These are phyloP conservation scores for Bombyx mandarina DNA, from an alignment of 1,140 invertebrate species.

Conservation along the genomic window DNA sequence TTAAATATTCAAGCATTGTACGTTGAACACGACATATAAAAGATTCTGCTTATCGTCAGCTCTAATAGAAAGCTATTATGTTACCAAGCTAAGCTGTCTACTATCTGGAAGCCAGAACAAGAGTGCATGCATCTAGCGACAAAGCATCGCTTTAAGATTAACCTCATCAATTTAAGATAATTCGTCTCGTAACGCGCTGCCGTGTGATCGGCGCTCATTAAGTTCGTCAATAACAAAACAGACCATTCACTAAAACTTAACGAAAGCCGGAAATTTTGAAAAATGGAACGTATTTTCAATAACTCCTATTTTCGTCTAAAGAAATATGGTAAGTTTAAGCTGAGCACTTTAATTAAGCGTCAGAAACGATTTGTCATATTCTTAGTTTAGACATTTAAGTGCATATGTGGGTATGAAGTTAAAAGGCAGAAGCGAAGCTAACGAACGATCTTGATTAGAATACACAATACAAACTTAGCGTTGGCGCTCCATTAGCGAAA, in stretches of 20 bases:
- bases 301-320: too few relatives aligned
- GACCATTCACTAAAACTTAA: too few relatives aligned
- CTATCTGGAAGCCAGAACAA: conserved; percentile 23
- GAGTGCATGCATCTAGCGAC: conserved; percentile 29
- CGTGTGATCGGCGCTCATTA: conserved; percentile 27
- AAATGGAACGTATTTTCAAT: too few relatives aligned
- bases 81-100: conserved; percentile 14
- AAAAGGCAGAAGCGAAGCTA: conserved; percentile 38
- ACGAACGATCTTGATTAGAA: conserved; percentile 58
- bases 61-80: conserved; percentile 16
- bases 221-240: too few relatives aligned
- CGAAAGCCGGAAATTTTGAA: too few relatives aligned
- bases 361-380: too few relatives aligned
- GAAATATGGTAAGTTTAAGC: too few relatives aligned
- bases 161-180: conserved; percentile 50
- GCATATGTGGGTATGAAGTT: conserved; percentile 24
- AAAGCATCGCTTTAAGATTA: conserved; percentile 48
- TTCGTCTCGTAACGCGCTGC: conserved; percentile 33
- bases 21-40: not conserved
- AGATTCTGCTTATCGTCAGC: not conserved
- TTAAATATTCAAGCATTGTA: not conserved
- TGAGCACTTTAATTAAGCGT: conserved; percentile 15
- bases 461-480: conserved; percentile 43
- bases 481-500: conserved; percentile 55
- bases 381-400: too few relatives aligned